A percentile compares a stretch with the other conserved stretches of the same genome.
phyloP scores from a whole-genome alignment of 1,140 invertebrate species.

The Drosophila pectinifera region DNA sequence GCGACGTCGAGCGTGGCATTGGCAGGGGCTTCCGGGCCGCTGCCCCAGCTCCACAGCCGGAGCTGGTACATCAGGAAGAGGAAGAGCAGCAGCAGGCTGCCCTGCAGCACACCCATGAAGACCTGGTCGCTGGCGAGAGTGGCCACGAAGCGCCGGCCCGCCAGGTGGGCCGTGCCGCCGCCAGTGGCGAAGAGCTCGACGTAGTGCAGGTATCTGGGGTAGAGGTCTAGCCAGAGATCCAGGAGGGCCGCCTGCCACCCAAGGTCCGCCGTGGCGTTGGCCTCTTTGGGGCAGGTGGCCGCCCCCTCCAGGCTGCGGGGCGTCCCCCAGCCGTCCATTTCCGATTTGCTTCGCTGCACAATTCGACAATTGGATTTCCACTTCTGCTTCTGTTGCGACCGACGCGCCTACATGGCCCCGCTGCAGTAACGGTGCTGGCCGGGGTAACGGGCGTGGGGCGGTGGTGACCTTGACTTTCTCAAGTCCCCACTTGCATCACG shows the following conservation, averaged over 20 bases:
- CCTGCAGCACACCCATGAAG: slow-evolving; percentile 61
- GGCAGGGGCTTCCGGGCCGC: neutral
- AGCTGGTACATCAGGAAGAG: slow-evolving; percentile 68
- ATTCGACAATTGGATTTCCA: slow-evolving; percentile 46
- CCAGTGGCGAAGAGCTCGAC: slow-evolving; percentile 21
- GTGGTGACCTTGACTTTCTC: slow-evolving; percentile 72
- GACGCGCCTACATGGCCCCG: slow-evolving; percentile 61
- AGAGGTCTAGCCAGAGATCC: slow-evolving; percentile 35
- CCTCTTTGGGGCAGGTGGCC: slow-evolving; percentile 56
- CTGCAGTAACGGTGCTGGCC: slow-evolving; percentile 43
- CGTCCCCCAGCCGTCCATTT: slow-evolving; percentile 60
- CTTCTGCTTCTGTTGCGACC: slow-evolving; percentile 24
- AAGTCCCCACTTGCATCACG: slow-evolving; percentile 57
- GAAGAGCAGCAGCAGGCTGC: slow-evolving; percentile 61
- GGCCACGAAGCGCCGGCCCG: slow-evolving; percentile 15
- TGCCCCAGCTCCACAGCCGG: slow-evolving; percentile 26
- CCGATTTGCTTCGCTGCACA: slow-evolving; percentile 28
- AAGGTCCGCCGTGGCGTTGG: slow-evolving; percentile 43
- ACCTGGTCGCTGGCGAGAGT: slow-evolving; percentile 52
- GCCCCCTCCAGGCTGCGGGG: slow-evolving; percentile 18
- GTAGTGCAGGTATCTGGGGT: slow-evolving; percentile 30
- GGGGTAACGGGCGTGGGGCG: slow-evolving; percentile 4
- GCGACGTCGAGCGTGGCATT: slow-evolving; percentile 26
- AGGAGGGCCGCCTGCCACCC: slow-evolving; percentile 23
- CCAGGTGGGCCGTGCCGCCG: neutral